These are phyloP conservation scores for Melitaea cinxia DNA, from an alignment of 1,140 invertebrate genomes.

Conservation along the genomic window DNA sequence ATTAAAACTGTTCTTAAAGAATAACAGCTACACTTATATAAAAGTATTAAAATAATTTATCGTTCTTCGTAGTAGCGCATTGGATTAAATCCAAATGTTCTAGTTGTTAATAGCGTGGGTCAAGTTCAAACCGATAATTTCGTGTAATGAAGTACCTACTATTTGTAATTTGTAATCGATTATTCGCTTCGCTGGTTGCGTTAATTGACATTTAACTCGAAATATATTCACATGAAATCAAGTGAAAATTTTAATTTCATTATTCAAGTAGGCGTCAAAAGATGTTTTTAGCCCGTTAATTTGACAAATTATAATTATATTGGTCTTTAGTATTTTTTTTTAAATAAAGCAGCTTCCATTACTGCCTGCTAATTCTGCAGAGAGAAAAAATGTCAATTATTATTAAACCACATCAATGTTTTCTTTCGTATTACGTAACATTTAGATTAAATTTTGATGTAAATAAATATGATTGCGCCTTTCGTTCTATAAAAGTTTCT, in stretches of 20 bases:
- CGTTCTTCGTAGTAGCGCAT: constrained; percentile 1
- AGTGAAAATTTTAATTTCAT: too few species aligned
- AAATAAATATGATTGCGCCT: neutral
- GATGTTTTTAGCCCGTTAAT: too few species aligned
- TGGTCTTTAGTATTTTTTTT: too few species aligned
- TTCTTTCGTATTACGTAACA: neutral
- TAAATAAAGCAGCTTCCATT: too few species aligned
- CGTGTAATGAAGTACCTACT: neutral
- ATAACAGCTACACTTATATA: neutral
- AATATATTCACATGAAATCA: too few species aligned
- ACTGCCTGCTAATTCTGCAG: too few species aligned
- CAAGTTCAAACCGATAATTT: constrained; percentile 21
- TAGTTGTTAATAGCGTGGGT: constrained; percentile 13
- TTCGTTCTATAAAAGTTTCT: neutral
- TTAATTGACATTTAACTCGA: constrained; percentile 2
- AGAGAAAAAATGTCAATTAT: too few species aligned
- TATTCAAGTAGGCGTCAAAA: too few species aligned
- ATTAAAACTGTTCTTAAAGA: too few species aligned
- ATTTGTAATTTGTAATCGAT: constrained; percentile 5
- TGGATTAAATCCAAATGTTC: constrained; percentile 17
- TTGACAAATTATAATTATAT: too few species aligned
- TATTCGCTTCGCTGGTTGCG: constrained; percentile 11
- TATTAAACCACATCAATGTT: constrained; percentile 8
- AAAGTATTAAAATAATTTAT: neutral
- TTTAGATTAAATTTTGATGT: neutral